These are phyloP conservation scores for Paralichthys olivaceus DNA, from an alignment of 2,113 vertebrate genomes.

Conservation along the genomic window DNA sequence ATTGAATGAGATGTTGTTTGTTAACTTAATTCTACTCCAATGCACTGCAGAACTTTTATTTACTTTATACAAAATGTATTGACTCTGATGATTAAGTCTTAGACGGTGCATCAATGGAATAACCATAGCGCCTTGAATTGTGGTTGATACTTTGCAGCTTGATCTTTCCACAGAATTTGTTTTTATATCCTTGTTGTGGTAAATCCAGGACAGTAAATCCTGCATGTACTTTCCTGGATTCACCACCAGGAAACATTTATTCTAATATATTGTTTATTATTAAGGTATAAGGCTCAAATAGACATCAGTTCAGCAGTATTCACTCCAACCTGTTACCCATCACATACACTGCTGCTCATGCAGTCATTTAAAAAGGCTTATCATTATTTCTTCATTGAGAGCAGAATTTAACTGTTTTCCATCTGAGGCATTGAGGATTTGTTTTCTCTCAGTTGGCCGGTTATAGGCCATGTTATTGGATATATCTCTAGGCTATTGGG, in stretches of 20 bases:
- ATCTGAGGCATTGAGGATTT: constrained; percentile 7
- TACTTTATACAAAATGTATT: too few relatives aligned
- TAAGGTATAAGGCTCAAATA: constrained; percentile 18
- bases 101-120: not conserved
- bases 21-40: not conserved
- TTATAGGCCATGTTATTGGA: constrained; percentile 20
- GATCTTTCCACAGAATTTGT: constrained; percentile 31
- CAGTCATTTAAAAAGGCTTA: constrained; percentile 32
- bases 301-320: not conserved
- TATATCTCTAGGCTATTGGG: constrained; percentile 34
- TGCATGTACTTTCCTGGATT: not conserved
- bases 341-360: constrained; percentile 23
- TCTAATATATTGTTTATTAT: constrained; percentile 10
- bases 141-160: constrained; percentile 7
- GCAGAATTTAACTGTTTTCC: constrained; percentile 30
- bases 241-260: not conserved
- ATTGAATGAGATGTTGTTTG: not conserved
- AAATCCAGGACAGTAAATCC: constrained; percentile 19
- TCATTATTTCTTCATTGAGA: constrained; percentile 33
- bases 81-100: not conserved
- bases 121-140: not conserved
- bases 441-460: constrained; percentile 1
- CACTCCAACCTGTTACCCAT: constrained; percentile 23
- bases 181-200: constrained; percentile 14
- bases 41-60: not conserved